phyloP scores from a whole-genome alignment of 2,797 vertebrate species.

The Amphiprion clarkii region DNA sequence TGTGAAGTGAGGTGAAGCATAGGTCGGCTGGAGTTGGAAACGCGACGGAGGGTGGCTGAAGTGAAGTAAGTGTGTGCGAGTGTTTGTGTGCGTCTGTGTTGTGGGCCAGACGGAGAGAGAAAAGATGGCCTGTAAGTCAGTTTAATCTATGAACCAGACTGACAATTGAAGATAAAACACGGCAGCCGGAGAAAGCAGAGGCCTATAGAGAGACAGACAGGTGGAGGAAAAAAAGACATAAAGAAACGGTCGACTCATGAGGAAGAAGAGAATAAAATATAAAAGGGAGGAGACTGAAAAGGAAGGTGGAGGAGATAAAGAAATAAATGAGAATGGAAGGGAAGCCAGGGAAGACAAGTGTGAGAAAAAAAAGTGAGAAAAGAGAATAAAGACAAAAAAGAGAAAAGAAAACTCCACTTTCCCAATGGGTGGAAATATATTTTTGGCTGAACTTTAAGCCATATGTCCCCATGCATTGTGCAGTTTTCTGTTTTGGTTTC shows the following conservation, averaged over 20 bases:
- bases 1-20: constrained; percentile 49
- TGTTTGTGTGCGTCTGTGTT: constrained; percentile 11
- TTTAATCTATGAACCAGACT: constrained; percentile 52
- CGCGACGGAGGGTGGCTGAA: not conserved
- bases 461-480: no score
- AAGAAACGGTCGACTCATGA: not conserved
- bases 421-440: no score
- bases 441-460: no score
- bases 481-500: no score
- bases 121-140: constrained; percentile 22
- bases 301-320: not conserved
- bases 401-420: no score
- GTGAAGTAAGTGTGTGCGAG: not conserved
- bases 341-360: not conserved
- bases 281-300: no score
- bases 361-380: no score
- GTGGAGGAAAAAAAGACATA: not conserved
- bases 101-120: not conserved
- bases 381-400: not conserved
- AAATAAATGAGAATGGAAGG: no score
- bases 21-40: constrained; percentile 25
- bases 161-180: constrained; percentile 40
- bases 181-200: constrained; percentile 14
- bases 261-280: not conserved
- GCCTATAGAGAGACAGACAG: constrained; percentile 3